Evolutionary conservation across 1,140 invertebrate species (phyloP), one percentile per base, ranked within the genome.

Genomic region (Caenorhabditis inopinata): DNA sequence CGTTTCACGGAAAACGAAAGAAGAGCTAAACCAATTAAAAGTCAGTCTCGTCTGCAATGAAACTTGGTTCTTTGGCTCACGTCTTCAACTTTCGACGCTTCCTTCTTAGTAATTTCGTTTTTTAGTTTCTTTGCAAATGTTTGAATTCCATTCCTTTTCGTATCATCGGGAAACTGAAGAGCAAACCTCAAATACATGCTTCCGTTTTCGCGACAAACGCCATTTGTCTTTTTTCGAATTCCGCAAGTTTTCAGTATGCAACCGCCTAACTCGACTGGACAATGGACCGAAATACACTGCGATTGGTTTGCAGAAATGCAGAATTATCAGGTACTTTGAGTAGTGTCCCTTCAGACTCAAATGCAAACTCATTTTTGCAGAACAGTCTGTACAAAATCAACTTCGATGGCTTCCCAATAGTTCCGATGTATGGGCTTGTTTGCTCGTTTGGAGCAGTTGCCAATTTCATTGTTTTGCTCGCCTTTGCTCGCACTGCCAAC

Each of bases 391-490:
- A 88, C 51, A 88, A 85, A 85, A 84, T 81, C 6, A 78, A 82
- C 14, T 85, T 85, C 47, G 79, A 86, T 18, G 83, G 82, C 42
- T 51, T 29, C 23, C 68, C 82, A 47, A 85, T 88, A n/a, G 62
- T 89, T 14, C 46, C 82, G 25, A 74, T 88, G 23, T 88, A 88
- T 53, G 80, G 83, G 12, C 5, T 86, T 11, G 85, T 88, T 23
- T 88, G 87, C 73, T 62, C 84, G 9, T 88, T 88, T 58, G 87
- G 87, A 32, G 85, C 83, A 18, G 25, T 87, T 18, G 86, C 84
- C 47, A 88, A 88, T 78, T 80, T 88, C 25, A 83, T 89, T 46
- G 87, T 88, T 35, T 87, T 87, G 29, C 62, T 82, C 35, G 83
- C 85, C 16, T 86, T 87, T 83, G 45, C 82, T 18, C 80, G 83